Evolutionary conservation across 2,888 invertebrate species (phyloP).

Genomic region (Nematopogon swammerdamellus): DNA sequence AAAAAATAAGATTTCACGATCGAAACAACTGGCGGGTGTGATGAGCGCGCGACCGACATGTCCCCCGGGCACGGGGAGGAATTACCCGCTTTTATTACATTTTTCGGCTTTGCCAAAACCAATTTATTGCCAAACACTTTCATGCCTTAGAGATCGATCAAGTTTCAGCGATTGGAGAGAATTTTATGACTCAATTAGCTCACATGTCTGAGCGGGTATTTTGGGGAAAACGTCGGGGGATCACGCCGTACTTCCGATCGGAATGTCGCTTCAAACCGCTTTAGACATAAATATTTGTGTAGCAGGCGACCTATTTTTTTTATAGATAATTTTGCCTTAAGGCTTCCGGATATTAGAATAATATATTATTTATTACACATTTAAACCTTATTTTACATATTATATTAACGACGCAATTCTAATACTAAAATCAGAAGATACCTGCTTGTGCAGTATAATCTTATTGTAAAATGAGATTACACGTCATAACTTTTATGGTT

Average conservation of each 20-base stretch:
- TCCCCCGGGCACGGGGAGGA: neutral
- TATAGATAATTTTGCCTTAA: too few relatives aligned
- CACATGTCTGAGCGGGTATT: neutral
- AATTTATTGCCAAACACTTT: neutral
- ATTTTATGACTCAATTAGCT: neutral
- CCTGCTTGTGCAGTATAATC: too few relatives aligned
- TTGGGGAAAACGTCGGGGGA: too few relatives aligned
- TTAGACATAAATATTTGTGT: too few relatives aligned
- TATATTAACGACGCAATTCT: too few relatives aligned
- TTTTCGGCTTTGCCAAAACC: neutral
- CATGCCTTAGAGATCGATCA: neutral
- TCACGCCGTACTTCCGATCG: too few relatives aligned
- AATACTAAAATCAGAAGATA: too few relatives aligned
- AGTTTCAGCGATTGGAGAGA: neutral
- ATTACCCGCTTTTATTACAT: neutral
- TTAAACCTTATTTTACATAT: too few relatives aligned
- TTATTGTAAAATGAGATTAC: slow-evolving; percentile 39
- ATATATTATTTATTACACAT: too few relatives aligned
- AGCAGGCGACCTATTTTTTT: too few relatives aligned
- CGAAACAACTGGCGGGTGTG: neutral
- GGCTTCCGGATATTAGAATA: too few relatives aligned
- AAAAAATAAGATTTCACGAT: neutral
- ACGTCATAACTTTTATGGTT: slow-evolving; percentile 55
- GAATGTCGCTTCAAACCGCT: too few relatives aligned
- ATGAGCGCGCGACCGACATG: neutral